These are phyloP conservation scores for Platyscapa corneri DNA, from an alignment of 1,140 invertebrate genomes.

Conservation along the genomic window DNA sequence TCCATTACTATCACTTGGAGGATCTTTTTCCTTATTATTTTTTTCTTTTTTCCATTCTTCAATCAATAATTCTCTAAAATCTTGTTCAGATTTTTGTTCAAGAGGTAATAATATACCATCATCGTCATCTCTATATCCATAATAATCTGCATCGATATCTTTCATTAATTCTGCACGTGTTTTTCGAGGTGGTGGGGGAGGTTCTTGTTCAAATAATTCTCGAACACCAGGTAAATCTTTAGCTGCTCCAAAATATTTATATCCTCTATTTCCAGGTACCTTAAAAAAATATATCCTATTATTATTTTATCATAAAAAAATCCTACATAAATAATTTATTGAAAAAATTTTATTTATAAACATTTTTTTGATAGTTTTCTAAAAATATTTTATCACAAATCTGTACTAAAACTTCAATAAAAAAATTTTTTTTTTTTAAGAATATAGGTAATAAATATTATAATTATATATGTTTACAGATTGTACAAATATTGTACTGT, in stretches of 20 bases:
- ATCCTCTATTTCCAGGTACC: constrained; percentile 96
- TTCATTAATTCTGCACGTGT: constrained; percentile 98
- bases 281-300: constrained; percentile 50
- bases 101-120: constrained; percentile 94
- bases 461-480: no score
- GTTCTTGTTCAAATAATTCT: constrained; percentile 97
- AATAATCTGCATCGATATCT: constrained; percentile 98
- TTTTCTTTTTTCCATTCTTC: constrained; percentile 77
- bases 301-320: background rate
- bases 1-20: constrained; percentile 69
- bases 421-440: no score
- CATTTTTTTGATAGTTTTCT: no score
- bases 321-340: no score
- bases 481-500: no score
- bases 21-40: constrained; percentile 73
- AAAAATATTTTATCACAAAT: no score
- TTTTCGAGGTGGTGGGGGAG: constrained; percentile 89
- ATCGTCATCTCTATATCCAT: constrained; percentile 98
- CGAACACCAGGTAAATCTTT: constrained; percentile 98
- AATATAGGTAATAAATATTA: no score
- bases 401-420: no score
- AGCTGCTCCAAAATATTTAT: constrained; percentile 99
- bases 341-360: no score
- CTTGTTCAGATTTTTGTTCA: constrained; percentile 87
- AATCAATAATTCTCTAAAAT: constrained; percentile 78